These are phyloP conservation scores for Numenius phaeopus DNA, from an alignment of 2,797 vertebrate genomes.

Conservation along the genomic window DNA sequence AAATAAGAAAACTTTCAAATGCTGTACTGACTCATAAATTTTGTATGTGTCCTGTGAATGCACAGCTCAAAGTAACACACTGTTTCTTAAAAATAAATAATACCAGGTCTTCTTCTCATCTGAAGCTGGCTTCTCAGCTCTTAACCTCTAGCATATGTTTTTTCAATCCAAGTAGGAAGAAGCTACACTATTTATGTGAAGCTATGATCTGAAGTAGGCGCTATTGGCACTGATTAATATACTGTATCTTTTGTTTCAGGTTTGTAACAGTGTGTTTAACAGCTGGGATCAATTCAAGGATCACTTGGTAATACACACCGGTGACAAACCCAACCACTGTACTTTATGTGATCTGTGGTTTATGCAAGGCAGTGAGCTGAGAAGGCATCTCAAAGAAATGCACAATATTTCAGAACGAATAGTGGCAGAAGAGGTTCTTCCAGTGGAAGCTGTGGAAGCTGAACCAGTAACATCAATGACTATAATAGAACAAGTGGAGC, in stretches of 20 bases:
- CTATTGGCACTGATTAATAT: not conserved
- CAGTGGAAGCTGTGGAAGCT: conserved; percentile 80
- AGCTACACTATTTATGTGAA: not conserved
- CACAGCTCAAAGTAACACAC: not conserved
- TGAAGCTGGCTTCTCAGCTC: not conserved
- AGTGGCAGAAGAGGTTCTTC: conserved; percentile 83
- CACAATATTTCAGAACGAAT: conserved; percentile 87
- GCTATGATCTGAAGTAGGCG: not conserved
- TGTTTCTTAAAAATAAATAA: not conserved
- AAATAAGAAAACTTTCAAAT: not conserved
- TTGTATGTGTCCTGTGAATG: not conserved
- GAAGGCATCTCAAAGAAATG: conserved; percentile 87
- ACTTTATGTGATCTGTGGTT: conserved; percentile 98
- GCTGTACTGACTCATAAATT: not conserved
- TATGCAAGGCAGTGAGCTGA: conserved; percentile 91
- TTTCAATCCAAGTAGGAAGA: not conserved
- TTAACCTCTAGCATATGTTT: not conserved
- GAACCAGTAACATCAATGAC: conserved; percentile 86
- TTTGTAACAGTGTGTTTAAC: conserved; percentile 97
- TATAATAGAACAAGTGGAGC: conserved; percentile 86
- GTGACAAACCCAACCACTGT: conserved; percentile 97
- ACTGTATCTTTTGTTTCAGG: conserved; percentile 80
- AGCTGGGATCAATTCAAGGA: conserved; percentile 99
- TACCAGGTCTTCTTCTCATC: not conserved
- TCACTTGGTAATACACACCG: conserved; percentile 95